Evolutionary conservation across 1,140 invertebrate species (phyloP).

Genomic region (Brachystomella parvula): DNA sequence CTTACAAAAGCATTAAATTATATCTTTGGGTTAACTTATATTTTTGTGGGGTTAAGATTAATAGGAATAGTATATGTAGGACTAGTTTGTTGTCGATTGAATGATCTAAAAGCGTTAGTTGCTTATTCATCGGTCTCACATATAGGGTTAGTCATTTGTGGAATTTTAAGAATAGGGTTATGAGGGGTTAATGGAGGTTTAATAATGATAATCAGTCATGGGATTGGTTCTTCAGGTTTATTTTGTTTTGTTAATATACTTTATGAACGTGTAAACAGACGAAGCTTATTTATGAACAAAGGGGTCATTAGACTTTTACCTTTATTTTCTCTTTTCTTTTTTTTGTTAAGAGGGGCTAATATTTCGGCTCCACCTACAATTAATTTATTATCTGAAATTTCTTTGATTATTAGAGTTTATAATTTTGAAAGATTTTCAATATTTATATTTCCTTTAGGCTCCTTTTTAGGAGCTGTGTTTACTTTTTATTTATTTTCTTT

Average conservation of each 20-base stretch:
- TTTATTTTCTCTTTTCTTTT: slow-evolving; percentile 16
- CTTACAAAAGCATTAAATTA: slow-evolving; percentile 41
- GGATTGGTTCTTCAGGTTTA: slow-evolving; percentile 53
- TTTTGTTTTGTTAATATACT: slow-evolving; percentile 58
- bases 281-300: slow-evolving; percentile 44
- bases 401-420: slow-evolving; percentile 21
- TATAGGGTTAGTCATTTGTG: slow-evolving; percentile 49
- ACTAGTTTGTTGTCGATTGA: slow-evolving; percentile 54
- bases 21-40: slow-evolving; percentile 45
- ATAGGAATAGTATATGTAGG: slow-evolving; percentile 47
- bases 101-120: slow-evolving; percentile 53
- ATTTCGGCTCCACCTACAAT: slow-evolving; percentile 32
- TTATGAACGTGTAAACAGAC: slow-evolving; percentile 49
- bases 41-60: slow-evolving; percentile 49
- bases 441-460: slow-evolving; percentile 26
- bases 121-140: slow-evolving; percentile 56
- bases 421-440: slow-evolving; percentile 12
- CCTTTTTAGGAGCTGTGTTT: slow-evolving; percentile 28
- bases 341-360: slow-evolving; percentile 29
- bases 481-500: slow-evolving; percentile 40
- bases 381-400: slow-evolving; percentile 32
- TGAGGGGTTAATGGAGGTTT: slow-evolving; percentile 47
- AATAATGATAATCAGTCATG: slow-evolving; percentile 57
- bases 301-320: slow-evolving; percentile 37
- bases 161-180: slow-evolving; percentile 45